Evolutionary conservation across 1,140 invertebrate species (phyloP), one percentile per base, ranked within the genome.

Genomic region (Oreohelix idahoensis): DNA sequence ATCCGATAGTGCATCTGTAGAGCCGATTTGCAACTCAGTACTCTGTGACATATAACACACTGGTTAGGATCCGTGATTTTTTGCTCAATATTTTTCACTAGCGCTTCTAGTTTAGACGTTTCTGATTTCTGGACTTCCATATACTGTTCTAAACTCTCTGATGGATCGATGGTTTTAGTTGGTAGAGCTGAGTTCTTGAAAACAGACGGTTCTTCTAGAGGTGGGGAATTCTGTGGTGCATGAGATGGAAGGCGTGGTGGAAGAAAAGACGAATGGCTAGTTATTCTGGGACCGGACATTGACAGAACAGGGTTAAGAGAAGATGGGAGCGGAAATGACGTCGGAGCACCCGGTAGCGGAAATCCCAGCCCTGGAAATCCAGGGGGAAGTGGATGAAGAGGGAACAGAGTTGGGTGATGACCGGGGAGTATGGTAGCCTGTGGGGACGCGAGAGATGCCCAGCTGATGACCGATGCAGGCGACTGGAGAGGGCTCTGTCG

Each of bases 1-100:
- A 93, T 94, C n/a, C 94, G 94, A 92, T 99, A 99, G 93, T 99
- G 98, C 98, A 99, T 99, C 93, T 99, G 98, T 32, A 99, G 94
- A 4, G 98, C 98, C 91, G 97, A 98, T 93, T 99, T 99, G 93
- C 98, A 99, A 75, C 97, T 99, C 1, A 99, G 94, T 36, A 99
- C 97, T 70, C 98, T 94, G 90, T 99, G 97, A 91, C 98, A 99
- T 81, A 99, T 97, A 0, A 98, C 96, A 92, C 98, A 99, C 93
- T 99, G 97, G 90, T 99, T 99, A 1, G 98, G 98, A 93, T 99
- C 98, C 5, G 96, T 97, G 84, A 98, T 93, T 93, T 98, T 99
- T 92, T 97, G 96, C 91, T 98, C 97, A 80, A 98, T 98, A 93
- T 98, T 98, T 93, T 99, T 97, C 78, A 99, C 97, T 84, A 99